Evolutionary conservation across 1,140 invertebrate genomes (phyloP).

Genomic region (Bombus confusus): DNA sequence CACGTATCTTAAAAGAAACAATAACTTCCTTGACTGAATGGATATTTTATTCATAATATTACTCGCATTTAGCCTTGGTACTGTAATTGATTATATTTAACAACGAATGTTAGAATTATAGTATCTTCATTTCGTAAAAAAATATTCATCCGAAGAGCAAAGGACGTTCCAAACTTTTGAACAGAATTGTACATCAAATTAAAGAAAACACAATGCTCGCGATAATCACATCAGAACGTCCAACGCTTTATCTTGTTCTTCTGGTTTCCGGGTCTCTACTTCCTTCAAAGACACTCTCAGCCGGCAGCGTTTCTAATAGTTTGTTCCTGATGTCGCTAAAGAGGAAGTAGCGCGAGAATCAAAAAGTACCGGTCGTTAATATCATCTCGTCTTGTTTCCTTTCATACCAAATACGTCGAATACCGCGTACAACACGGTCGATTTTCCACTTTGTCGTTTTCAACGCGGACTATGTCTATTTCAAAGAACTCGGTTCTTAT

Average conservation of each 20-base stretch:
- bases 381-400: neutral
- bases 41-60: too few relatives aligned
- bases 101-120: too few relatives aligned
- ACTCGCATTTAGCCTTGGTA: too few relatives aligned
- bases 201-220: neutral
- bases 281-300: neutral
- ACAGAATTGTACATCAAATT: neutral
- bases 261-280: neutral
- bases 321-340: neutral
- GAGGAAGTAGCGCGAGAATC: neutral
- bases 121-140: too few relatives aligned
- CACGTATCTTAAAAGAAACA: too few relatives aligned
- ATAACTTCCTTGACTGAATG: too few relatives aligned
- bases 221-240: neutral
- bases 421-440: neutral
- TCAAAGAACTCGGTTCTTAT: neutral
- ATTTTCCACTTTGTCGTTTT: neutral
- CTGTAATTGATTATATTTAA: too few relatives aligned
- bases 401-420: slow-evolving; percentile 36
- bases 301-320: neutral
- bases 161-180: too few relatives aligned
- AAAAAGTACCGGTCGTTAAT: neutral
- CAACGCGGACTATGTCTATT: neutral
- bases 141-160: too few relatives aligned
- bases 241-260: neutral